Evolutionary conservation across 1,140 invertebrate species (phyloP), one percentile per base, ranked within the genome.

Genomic region (Probaryconus sp.): DNA sequence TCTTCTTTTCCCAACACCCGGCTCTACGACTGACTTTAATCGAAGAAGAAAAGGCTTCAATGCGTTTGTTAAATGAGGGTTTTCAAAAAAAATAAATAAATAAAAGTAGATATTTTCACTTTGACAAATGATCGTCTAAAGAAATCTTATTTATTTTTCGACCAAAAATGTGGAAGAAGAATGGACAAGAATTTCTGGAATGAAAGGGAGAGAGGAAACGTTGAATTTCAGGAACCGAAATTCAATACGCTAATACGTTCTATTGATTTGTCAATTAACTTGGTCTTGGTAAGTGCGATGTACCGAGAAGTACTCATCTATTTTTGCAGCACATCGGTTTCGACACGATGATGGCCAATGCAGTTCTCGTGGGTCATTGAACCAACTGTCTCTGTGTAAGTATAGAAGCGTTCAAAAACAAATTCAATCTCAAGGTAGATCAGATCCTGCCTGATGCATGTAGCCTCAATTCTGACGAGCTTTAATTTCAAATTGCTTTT

Each of bases 331-430:
- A 50, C 69, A 65, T 65, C 35, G 35, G 50, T 72, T 72, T 64
- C 51, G 60, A 56, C 53, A 65, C 61, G 69, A 72, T n/a, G n/a
- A n/a, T 72, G 69, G 60, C 60, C 69, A 72, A 45, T 60, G 60
- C 60, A 50, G 51, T 33, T 45, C 26, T 51, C 26, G 9, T 47
- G 51, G 69, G 69, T 72, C 60, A 58, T 65, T 72, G 69, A 72
- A 72, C 69, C 53, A 24, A 17, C 33, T 17, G 21, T 40, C 33
- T n/a, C n/a, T n/a, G n/a, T n/a, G n/a, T n/a, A n/a, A n/a, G 16
- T 30, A 31, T 38, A 26, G 5, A 53, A 31, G 21, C 26, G 11
- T 14, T 31, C 42, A 53, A 53, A 40, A 47, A 53, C 17, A 56
- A 24, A 18, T 48, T 42, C 10, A 18, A 24, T 40, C 11, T 18